Conservation (phyloP, 1,140 invertebrate species). For the Leptinotarsa defecta region DNA sequence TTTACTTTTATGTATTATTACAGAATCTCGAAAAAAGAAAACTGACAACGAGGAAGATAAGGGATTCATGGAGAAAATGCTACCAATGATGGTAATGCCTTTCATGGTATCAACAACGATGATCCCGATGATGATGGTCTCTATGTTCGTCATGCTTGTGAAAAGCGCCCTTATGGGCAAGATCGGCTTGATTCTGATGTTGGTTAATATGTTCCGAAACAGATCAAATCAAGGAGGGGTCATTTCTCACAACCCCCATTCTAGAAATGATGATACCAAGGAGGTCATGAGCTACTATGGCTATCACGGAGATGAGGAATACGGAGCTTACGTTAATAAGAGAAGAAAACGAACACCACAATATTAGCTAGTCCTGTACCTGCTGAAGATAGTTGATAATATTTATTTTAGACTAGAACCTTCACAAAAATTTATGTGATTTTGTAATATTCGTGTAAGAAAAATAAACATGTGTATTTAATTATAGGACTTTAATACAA, state of each 20-base stretch:
- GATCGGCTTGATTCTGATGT: constrained; percentile 64
- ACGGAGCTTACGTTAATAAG: constrained; percentile 59
- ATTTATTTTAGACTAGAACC: no score
- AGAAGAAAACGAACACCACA: constrained; percentile 25
- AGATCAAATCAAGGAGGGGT: constrained; percentile 47
- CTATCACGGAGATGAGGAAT: constrained; percentile 62
- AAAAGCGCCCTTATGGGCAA: constrained; percentile 68
- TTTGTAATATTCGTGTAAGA: neutral
- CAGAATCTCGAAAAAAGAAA: constrained; percentile 6
- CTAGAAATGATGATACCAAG: constrained; percentile 27
- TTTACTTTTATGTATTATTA: neutral
- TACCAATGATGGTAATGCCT: constrained; percentile 67
- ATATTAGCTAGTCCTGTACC: no score
- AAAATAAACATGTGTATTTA: neutral
- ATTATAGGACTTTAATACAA: no score
- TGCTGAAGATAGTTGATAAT: no score
- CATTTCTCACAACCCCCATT: constrained; percentile 46
- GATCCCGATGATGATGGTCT: constrained; percentile 65
- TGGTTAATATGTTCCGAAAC: constrained; percentile 66
- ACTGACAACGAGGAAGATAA: neutral
- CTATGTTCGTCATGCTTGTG: constrained; percentile 66
- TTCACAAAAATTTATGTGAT: neutral
- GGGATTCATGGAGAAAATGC: constrained; percentile 61
- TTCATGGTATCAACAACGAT: constrained; percentile 69
- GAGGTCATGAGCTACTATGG: constrained; percentile 58